These are phyloP conservation scores for Ramphastos sulfuratus DNA, from an alignment of 2,113 vertebrate species.

Conservation along the genomic window DNA sequence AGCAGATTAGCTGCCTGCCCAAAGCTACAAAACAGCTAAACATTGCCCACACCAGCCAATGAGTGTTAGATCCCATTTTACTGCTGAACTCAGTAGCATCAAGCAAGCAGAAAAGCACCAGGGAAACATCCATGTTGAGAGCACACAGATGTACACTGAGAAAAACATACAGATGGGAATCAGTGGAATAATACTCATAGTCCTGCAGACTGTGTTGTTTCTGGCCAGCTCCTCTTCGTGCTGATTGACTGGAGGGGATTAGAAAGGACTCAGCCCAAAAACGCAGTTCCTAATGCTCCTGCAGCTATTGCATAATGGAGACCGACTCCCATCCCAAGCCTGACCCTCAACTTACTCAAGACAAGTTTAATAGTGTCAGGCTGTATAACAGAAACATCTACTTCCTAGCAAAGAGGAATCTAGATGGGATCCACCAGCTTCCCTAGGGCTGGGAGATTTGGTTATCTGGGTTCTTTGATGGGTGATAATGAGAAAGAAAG, in stretches of 20 bases:
- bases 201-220: not conserved
- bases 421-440: not conserved
- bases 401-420: not conserved
- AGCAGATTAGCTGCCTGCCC: constrained; percentile 30
- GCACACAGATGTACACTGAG: not conserved
- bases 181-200: not conserved
- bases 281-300: constrained; percentile 23
- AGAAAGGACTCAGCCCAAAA: constrained; percentile 36
- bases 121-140: not conserved
- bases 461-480: not conserved
- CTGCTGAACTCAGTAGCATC: not conserved
- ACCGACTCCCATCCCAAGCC: not conserved
- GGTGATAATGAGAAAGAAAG: not conserved
- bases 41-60: not conserved
- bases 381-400: not conserved
- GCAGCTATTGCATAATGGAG: constrained; percentile 44
- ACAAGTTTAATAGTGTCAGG: constrained; percentile 33
- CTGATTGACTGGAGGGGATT: constrained; percentile 51
- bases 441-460: not conserved
- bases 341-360: constrained; percentile 41
- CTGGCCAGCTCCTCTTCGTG: not conserved
- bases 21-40: constrained; percentile 18
- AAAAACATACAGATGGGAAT: not conserved
- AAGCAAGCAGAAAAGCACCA: not conserved
- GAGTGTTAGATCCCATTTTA: not conserved